phyloP scores from a whole-genome alignment of 1,140 invertebrate genomes.

The Rhagoletis zephyria region DNA sequence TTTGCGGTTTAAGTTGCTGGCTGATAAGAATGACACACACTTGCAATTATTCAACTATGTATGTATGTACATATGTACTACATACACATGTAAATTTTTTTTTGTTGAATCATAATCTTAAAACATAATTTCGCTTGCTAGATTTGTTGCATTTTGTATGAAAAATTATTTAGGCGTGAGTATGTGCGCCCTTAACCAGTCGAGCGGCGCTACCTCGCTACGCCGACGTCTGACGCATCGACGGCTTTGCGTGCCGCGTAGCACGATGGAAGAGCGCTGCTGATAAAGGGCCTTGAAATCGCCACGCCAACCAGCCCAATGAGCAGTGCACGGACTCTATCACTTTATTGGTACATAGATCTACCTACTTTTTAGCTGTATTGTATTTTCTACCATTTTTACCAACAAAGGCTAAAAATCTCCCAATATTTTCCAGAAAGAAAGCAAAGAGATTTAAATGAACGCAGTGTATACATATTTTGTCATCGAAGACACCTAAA shows the following conservation, averaged over 20 bases:
- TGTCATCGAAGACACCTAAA: too few species aligned
- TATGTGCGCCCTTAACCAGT: neutral
- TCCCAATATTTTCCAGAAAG: too few species aligned
- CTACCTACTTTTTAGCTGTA: too few species aligned
- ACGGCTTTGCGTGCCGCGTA: constrained; percentile 3
- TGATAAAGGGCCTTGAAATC: constrained; percentile 47
- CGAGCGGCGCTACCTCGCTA: too few species aligned
- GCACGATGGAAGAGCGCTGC: neutral
- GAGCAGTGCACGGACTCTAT: neutral
- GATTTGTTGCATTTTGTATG: neutral
- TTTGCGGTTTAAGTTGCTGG: constrained; percentile 38
- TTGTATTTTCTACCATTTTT: too few species aligned
- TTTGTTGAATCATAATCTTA: neutral
- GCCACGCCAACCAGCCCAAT: neutral
- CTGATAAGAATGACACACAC: neutral
- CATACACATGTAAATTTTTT: neutral
- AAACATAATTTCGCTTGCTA: neutral
- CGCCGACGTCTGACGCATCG: constrained; percentile 11
- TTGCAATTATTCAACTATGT: neutral
- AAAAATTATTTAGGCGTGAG: neutral
- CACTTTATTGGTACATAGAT: too few species aligned
- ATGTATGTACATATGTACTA: neutral
- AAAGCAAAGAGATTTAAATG: too few species aligned
- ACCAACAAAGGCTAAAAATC: too few species aligned
- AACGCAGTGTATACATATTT: too few species aligned